Evolutionary conservation across 1,140 invertebrate genomes (phyloP).

Genomic region (Oryctes rhinoceros): DNA sequence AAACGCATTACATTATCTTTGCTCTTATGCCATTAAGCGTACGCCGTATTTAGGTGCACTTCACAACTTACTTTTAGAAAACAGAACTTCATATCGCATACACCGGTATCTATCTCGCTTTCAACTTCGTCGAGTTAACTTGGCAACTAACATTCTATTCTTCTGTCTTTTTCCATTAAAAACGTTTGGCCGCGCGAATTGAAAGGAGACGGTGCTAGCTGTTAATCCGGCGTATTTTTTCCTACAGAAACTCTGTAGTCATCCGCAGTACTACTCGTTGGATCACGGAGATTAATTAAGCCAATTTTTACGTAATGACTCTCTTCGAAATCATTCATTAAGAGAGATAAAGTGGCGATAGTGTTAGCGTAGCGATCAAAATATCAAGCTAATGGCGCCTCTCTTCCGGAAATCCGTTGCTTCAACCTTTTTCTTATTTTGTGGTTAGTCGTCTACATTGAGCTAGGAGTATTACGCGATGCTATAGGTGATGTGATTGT

Average conservation of each 20-base stretch:
- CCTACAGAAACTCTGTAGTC: background rate
- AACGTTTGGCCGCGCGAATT: background rate
- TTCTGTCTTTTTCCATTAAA: background rate
- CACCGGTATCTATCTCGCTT: background rate
- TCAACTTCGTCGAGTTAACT: background rate
- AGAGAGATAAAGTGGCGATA: background rate
- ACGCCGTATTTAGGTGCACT: constrained; percentile 13
- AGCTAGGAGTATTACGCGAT: too few species aligned
- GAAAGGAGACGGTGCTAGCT: background rate
- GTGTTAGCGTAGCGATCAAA: background rate
- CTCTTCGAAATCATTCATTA: background rate
- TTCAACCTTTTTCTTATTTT: too few species aligned
- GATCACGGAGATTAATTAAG: background rate
- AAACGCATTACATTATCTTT: constrained; percentile 15
- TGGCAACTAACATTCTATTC: background rate
- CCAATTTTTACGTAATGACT: background rate
- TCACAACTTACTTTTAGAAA: background rate
- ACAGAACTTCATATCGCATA: background rate
- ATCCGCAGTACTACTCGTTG: background rate
- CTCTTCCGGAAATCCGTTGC: too few species aligned
- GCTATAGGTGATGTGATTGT: too few species aligned
- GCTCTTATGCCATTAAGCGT: background rate
- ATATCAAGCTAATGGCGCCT: too few species aligned
- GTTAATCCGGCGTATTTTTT: background rate
- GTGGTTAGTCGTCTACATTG: too few species aligned